Conservation (phyloP, 2,888 invertebrate genomes). For the Patella caerulea region DNA sequence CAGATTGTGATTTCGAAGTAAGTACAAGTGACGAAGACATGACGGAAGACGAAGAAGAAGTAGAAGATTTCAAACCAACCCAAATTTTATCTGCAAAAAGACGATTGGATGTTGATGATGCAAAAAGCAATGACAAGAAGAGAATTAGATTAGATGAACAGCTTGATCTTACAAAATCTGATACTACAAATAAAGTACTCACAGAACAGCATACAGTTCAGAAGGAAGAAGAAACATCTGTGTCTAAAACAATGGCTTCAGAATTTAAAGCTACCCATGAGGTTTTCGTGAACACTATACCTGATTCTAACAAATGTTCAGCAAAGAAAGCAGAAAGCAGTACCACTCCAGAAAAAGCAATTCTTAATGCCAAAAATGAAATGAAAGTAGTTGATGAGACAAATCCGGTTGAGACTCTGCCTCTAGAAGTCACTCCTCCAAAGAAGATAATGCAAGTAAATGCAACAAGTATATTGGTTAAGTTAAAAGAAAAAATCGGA, state of each 20-base stretch:
- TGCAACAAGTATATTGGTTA: neutral
- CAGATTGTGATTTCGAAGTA: constrained; percentile 70
- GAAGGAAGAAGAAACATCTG: constrained; percentile 19
- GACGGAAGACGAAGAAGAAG: constrained; percentile 38
- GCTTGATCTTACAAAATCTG: constrained; percentile 42
- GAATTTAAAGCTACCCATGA: constrained; percentile 24
- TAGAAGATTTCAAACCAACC: constrained; percentile 16
- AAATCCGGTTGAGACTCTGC: neutral
- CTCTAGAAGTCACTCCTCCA: neutral
- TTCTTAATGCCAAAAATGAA: neutral
- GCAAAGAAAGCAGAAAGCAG: neutral
- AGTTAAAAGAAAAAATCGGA: neutral
- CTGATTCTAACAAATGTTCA: neutral
- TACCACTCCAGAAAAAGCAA: neutral
- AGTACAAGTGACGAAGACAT: constrained; percentile 70
- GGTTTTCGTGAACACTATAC: neutral
- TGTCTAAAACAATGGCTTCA: constrained; percentile 22
- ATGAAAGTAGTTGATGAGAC: neutral
- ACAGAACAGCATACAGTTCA: constrained; percentile 28
- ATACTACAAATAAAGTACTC: constrained; percentile 40
- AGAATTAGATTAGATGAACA: constrained; percentile 23
- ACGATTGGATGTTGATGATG: neutral
- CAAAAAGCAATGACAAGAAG: constrained; percentile 13
- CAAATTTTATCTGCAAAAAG: neutral
- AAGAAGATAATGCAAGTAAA: neutral